These are phyloP conservation scores for Cacoxenus indagator DNA, from an alignment of 2,888 invertebrate genomes.

Conservation along the genomic window DNA sequence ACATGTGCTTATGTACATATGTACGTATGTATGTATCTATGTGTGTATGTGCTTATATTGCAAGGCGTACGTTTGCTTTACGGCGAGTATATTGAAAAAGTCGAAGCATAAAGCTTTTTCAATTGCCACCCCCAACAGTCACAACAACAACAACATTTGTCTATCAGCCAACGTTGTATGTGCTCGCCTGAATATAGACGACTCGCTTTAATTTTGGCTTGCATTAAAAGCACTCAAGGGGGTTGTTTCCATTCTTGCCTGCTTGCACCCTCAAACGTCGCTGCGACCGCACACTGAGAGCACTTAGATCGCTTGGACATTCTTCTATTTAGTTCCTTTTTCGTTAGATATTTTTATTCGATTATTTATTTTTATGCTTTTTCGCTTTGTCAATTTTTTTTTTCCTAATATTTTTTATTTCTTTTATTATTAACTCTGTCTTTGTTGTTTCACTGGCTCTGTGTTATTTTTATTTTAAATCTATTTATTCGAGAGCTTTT, in stretches of 20 bases:
- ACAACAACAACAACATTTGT: slow-evolving; percentile 8
- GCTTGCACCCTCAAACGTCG: neutral
- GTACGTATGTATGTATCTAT: slow-evolving; percentile 16
- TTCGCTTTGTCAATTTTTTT: too few relatives aligned
- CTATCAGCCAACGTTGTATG: neutral
- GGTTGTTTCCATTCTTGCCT: slow-evolving; percentile 56
- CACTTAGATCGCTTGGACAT: neutral
- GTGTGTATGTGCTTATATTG: neutral
- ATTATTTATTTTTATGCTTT: slow-evolving; percentile 15
- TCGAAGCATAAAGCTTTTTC: slow-evolving; percentile 55
- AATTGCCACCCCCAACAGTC: slow-evolving; percentile 53
- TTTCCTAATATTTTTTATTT: too few relatives aligned
- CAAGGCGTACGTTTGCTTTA: neutral
- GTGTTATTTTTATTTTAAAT: neutral
- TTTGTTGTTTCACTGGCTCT: neutral
- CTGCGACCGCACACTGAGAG: neutral
- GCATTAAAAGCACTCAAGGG: slow-evolving; percentile 64
- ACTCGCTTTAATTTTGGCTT: slow-evolving; percentile 65
- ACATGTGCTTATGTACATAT: slow-evolving; percentile 30
- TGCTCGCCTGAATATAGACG: slow-evolving; percentile 31
- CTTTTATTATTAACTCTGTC: too few relatives aligned
- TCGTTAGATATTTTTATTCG: slow-evolving; percentile 15
- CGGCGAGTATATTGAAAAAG: slow-evolving; percentile 24
- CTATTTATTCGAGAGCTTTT: too few relatives aligned
- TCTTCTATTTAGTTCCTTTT: neutral